Conservation (phyloP, 2,797 vertebrate genomes). For the Anas capensis region DNA sequence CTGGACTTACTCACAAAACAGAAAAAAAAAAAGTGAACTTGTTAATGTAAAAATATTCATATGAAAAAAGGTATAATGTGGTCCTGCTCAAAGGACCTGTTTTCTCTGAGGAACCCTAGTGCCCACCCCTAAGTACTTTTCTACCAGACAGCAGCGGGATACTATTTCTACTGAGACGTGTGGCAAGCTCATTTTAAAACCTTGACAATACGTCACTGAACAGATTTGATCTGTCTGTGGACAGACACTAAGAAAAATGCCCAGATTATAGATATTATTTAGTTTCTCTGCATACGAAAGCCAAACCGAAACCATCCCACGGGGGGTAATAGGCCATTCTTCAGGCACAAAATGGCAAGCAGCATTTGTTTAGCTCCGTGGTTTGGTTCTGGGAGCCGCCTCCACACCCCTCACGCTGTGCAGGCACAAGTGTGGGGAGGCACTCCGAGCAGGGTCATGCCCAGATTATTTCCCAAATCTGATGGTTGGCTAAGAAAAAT, state of each 20-base stretch:
- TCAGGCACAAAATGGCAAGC: not conserved
- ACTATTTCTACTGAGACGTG: not conserved
- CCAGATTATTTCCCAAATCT: not conserved
- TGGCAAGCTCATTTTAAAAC: not conserved
- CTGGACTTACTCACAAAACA: not conserved
- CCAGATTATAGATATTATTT: not conserved
- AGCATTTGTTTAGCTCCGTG: not conserved
- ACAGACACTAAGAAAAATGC: not conserved
- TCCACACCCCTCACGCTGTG: not conserved
- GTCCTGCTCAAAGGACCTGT: not conserved
- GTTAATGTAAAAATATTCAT: not conserved
- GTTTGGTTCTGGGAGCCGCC: fast-evolving
- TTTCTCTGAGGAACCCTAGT: not conserved
- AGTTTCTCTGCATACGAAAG: not conserved
- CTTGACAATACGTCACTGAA: not conserved
- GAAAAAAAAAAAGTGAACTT: not conserved
- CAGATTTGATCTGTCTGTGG: not conserved
- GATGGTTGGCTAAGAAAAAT: not conserved
- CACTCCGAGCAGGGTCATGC: not conserved
- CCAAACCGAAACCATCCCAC: not conserved
- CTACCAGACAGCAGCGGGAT: not conserved
- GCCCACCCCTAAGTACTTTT: not conserved
- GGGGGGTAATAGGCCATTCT: not conserved
- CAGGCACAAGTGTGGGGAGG: not conserved
- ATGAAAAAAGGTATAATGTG: not conserved